These are phyloP conservation scores for Anolis sagrei DNA, from an alignment of 2,113 vertebrate genomes.

Conservation along the genomic window DNA sequence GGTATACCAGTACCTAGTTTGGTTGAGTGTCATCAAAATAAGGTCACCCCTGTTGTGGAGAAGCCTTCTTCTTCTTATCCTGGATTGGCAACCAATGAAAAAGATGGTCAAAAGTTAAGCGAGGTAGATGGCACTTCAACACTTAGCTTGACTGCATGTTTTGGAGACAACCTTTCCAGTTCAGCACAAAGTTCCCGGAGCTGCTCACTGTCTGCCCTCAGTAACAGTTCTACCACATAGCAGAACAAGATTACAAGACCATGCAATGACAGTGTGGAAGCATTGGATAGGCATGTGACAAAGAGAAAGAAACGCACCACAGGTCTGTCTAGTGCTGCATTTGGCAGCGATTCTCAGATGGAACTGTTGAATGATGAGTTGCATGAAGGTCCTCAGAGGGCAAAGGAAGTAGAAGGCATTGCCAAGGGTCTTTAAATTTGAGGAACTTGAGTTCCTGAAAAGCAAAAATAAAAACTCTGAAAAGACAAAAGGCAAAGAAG, in stretches of 20 bases:
- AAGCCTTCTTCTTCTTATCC: background rate
- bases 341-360: background rate
- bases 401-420: constrained; percentile 36
- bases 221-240: constrained; percentile 8
- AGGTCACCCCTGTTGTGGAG: constrained; percentile 9
- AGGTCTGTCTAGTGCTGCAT: constrained; percentile 14
- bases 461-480: constrained; percentile 40
- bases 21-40: background rate
- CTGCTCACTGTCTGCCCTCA: background rate
- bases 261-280: constrained; percentile 27
- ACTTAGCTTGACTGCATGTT: background rate
- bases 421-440: background rate
- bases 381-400: constrained; percentile 27
- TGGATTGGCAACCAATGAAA: constrained; percentile 8
- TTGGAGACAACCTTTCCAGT: constrained; percentile 28
- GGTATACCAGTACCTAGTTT: constrained; percentile 13
- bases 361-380: constrained; percentile 15
- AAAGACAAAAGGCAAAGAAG: constrained; percentile 43
- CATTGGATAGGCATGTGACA: constrained; percentile 46
- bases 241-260: background rate
- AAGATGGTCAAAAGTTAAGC: background rate
- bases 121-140: constrained; percentile 5
- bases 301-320: constrained; percentile 60
- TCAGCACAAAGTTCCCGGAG: constrained; percentile 22
- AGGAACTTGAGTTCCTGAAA: constrained; percentile 45